Evolutionary conservation across 2,797 vertebrate genomes (phyloP).

Genomic region (Sebastes ruberrimus): DNA sequence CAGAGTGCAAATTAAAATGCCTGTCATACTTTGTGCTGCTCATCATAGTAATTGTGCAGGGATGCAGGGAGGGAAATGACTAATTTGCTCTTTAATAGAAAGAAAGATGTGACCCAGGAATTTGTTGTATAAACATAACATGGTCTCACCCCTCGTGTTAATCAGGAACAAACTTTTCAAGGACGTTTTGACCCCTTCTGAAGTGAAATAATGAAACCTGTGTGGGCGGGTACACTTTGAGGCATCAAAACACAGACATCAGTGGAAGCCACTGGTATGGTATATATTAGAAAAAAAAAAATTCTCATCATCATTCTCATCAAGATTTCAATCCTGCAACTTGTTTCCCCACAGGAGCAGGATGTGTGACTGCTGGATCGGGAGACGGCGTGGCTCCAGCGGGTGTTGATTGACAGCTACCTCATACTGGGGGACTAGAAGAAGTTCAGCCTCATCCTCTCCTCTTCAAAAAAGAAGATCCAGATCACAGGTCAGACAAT

Average conservation of each 20-base stretch:
- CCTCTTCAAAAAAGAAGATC: neutral
- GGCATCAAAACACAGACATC: neutral
- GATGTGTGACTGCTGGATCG: neutral
- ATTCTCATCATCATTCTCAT: neutral
- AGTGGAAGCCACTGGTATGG: neutral
- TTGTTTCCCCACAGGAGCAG: neutral
- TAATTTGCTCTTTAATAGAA: constrained; percentile 48
- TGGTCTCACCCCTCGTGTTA: constrained; percentile 31
- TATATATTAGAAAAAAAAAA: neutral
- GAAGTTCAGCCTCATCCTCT: neutral
- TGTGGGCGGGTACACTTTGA: neutral
- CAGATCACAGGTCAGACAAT: neutral
- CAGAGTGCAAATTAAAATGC: constrained; percentile 46
- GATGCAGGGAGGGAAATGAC: constrained; percentile 28
- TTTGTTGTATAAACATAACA: constrained; percentile 25
- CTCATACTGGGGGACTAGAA: neutral
- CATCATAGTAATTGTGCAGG: constrained; percentile 44
- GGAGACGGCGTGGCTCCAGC: neutral
- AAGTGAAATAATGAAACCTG: constrained; percentile 16
- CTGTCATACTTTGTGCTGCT: constrained; percentile 38
- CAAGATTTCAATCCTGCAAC: neutral
- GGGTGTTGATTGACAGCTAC: neutral
- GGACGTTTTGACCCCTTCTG: constrained; percentile 14
- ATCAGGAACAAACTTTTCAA: constrained; percentile 11
- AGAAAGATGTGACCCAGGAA: constrained; percentile 29